Percentiles rank a stretch among this genome's conserved stretches.
phyloP scores from a whole-genome alignment of 2,113 vertebrate genomes.

The Aegithalos caudatus region DNA sequence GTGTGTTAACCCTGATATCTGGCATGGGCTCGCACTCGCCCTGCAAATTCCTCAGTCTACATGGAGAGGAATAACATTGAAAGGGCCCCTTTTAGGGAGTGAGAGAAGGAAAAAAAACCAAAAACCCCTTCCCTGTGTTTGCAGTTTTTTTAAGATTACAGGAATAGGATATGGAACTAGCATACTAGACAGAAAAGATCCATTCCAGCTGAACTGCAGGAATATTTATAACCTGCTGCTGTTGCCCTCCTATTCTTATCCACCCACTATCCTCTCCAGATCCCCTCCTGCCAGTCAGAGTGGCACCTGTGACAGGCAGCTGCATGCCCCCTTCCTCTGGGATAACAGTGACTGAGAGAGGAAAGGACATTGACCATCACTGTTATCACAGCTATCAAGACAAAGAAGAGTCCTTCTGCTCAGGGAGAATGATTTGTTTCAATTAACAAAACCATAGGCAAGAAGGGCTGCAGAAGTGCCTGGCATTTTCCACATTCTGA shows the following conservation, averaged over 20 bases:
- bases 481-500: neutral
- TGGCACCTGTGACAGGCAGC: neutral
- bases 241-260: neutral
- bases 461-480: neutral
- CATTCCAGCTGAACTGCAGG: neutral
- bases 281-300: neutral
- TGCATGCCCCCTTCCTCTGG: neutral
- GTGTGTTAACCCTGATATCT: neutral
- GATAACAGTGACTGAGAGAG: rapidly evolving
- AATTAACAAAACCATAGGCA: neutral
- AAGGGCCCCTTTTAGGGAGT: neutral
- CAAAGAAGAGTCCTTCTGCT: neutral
- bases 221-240: neutral
- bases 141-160: neutral
- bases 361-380: neutral
- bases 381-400: neutral
- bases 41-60: neutral
- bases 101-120: neutral
- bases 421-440: neutral
- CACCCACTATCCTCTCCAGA: neutral
- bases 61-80: neutral
- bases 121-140: neutral
- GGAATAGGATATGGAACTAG: neutral
- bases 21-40: neutral
- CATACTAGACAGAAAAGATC: neutral